phyloP scores from a whole-genome alignment of 2,888 invertebrate species.

The Scaptodrosophila latifasciaeformis region DNA sequence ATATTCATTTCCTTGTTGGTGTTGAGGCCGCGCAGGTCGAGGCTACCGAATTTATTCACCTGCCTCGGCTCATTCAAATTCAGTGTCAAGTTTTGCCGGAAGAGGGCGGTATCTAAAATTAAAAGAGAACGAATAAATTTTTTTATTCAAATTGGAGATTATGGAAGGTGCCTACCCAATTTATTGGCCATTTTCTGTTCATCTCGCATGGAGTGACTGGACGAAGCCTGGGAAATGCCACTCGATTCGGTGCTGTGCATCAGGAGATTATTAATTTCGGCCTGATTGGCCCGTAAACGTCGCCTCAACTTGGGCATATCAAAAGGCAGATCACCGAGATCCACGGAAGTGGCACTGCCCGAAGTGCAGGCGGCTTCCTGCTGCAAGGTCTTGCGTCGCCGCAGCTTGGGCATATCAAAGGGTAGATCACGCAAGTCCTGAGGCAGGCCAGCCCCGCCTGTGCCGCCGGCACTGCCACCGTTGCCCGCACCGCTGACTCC shows the following conservation, averaged over 20 bases:
- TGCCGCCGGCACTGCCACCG: slow-evolving; percentile 49
- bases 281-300: slow-evolving; percentile 80
- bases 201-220: slow-evolving; percentile 87
- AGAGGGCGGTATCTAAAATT: slow-evolving; percentile 76
- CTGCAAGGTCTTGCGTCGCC: slow-evolving; percentile 81
- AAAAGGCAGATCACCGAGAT: slow-evolving; percentile 88
- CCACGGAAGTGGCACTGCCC: slow-evolving; percentile 84
- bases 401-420: slow-evolving; percentile 92
- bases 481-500: slow-evolving; percentile 27
- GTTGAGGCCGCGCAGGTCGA: slow-evolving; percentile 75
- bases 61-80: slow-evolving; percentile 79
- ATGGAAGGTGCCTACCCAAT: slow-evolving; percentile 54
- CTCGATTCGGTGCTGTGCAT: slow-evolving; percentile 81
- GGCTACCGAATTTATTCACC: slow-evolving; percentile 73
- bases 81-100: slow-evolving; percentile 84
- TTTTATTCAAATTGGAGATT: too few relatives aligned
- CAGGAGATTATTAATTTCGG: slow-evolving; percentile 69
- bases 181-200: slow-evolving; percentile 79
- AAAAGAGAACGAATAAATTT: too few relatives aligned
- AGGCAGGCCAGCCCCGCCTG: slow-evolving; percentile 75
- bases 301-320: slow-evolving; percentile 93
- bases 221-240: slow-evolving; percentile 86
- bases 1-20: slow-evolving; percentile 80
- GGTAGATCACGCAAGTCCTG: slow-evolving; percentile 87
- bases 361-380: slow-evolving; percentile 81